Evolutionary conservation across 2,888 invertebrate species (phyloP).

Genomic region (Agrotis segetum): DNA sequence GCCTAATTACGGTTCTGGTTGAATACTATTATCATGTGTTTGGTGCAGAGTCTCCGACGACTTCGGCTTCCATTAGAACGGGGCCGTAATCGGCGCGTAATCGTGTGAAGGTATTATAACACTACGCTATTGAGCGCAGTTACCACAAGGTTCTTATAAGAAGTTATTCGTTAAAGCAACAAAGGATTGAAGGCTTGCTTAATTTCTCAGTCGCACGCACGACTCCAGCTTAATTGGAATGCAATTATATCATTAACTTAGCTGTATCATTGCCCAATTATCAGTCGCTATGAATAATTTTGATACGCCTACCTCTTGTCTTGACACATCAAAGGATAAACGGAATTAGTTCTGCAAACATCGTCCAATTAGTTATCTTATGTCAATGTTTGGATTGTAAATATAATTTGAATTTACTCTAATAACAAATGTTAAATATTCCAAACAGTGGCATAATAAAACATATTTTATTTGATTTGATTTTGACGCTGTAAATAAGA

Average conservation of each 20-base stretch:
- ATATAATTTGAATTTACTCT: conserved; percentile 20
- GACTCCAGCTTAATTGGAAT: conserved; percentile 79
- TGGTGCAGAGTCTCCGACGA: conserved; percentile 58
- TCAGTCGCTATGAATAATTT: conserved; percentile 54
- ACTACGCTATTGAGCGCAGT: conserved; percentile 81
- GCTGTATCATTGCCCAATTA: conserved; percentile 75
- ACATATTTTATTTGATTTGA: conserved; percentile 28
- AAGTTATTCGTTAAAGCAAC: conserved; percentile 84
- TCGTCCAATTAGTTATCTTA: conserved; percentile 26
- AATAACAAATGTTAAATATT: conserved; percentile 6
- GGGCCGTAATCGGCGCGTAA: conserved; percentile 78
- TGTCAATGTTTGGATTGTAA: conserved; percentile 34
- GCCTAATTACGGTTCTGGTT: conserved; percentile 52
- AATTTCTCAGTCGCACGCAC: conserved; percentile 89
- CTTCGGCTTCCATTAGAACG: conserved; percentile 77
- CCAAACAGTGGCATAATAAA: conserved; percentile 19
- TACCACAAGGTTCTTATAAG: conserved; percentile 86
- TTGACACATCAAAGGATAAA: conserved; percentile 50
- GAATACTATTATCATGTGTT: conserved; percentile 58
- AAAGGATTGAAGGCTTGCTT: conserved; percentile 87
- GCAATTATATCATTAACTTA: conserved; percentile 80
- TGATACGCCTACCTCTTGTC: conserved; percentile 57
- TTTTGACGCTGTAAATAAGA: conserved; percentile 26
- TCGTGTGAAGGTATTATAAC: conserved; percentile 86
- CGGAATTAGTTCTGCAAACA: conserved; percentile 31